Evolutionary conservation across 2,113 vertebrate genomes (phyloP).

Genomic region (Antechinus flavipes): DNA sequence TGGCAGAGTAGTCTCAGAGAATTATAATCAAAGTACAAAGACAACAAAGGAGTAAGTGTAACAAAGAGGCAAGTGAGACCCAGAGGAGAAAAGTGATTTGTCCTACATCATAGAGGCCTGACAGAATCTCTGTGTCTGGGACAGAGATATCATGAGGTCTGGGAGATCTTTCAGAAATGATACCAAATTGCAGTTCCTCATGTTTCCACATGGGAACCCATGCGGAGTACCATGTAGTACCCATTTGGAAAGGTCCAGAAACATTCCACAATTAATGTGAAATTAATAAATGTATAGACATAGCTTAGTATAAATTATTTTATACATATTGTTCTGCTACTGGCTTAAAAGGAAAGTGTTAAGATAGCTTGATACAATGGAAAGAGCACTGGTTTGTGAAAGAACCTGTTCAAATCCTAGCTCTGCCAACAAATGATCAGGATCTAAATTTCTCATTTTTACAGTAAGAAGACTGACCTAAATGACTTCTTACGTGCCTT

Average conservation of each 20-base stretch:
- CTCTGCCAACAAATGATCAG: not conserved
- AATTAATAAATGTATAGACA: not conserved
- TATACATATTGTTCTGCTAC: not conserved
- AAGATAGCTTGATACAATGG: not conserved
- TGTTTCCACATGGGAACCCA: not conserved
- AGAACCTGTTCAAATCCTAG: not conserved
- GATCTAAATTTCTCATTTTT: not conserved
- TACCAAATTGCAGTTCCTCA: not conserved
- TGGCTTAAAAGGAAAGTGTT: not conserved
- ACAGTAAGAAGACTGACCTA: not conserved
- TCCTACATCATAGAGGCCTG: not conserved
- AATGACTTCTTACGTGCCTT: not conserved
- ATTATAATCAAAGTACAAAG: not conserved
- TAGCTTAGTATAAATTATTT: not conserved
- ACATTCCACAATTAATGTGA: not conserved
- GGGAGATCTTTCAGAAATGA: not conserved
- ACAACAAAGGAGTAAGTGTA: not conserved
- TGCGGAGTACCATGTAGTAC: not conserved
- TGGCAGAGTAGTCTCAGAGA: not conserved
- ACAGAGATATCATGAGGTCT: not conserved
- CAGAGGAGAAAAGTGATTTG: not conserved
- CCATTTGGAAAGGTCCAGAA: not conserved
- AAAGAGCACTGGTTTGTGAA: not conserved
- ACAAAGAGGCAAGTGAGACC: not conserved
- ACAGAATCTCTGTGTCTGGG: not conserved